These are phyloP conservation scores for Lepidocolaptes lacrymiger DNA, from an alignment of 2,797 vertebrate species.

Conservation along the genomic window DNA sequence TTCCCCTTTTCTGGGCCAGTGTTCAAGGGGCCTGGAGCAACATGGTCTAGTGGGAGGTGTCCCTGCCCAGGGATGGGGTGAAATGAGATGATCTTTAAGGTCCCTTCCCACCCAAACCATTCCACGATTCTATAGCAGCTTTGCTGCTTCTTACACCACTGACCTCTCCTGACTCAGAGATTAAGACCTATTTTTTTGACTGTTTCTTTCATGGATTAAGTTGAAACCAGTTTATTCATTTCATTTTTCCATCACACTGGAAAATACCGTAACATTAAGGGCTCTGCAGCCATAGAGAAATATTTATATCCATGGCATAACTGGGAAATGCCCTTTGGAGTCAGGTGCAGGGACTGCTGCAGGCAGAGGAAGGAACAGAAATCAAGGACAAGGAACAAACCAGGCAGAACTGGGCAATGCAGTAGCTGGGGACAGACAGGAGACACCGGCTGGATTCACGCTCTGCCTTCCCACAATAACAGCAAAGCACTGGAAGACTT, in stretches of 20 bases:
- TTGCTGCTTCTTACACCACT: rapidly evolving
- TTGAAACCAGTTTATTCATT: background rate
- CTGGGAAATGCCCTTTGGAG: background rate
- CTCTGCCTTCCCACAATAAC: background rate
- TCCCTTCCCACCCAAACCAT: background rate
- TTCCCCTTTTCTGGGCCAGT: background rate
- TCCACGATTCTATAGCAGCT: background rate
- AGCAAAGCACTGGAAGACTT: background rate
- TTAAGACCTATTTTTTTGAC: background rate
- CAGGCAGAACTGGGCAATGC: background rate
- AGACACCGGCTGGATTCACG: rapidly evolving
- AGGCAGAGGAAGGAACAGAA: background rate
- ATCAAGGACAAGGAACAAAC: background rate
- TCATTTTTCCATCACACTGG: background rate
- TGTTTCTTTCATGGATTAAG: background rate
- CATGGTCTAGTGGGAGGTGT: background rate
- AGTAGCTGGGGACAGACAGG: background rate
- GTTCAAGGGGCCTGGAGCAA: background rate
- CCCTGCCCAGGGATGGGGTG: background rate
- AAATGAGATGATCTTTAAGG: background rate
- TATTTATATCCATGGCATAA: background rate
- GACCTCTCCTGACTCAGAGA: background rate
- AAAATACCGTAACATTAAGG: background rate
- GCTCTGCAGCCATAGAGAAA: background rate
- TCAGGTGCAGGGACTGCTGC: background rate